Percentiles rank a stretch among this genome's conserved stretches.
Conservation (phyloP, 2,113 vertebrate species). For the Poeciliopsis prolifica region DNA sequence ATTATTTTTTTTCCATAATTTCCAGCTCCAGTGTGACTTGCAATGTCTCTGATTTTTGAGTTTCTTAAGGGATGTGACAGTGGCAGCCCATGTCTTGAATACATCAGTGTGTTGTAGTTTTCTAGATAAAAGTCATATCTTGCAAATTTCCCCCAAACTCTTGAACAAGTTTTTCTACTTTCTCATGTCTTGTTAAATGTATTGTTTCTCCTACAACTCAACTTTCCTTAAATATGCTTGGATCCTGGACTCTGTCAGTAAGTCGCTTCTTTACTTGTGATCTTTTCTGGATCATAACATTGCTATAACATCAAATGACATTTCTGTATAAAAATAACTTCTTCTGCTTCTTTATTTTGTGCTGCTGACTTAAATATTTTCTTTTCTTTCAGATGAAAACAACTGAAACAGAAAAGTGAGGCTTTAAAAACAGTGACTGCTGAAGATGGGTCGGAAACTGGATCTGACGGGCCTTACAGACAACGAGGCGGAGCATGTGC, state of each 20-base stretch:
- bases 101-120: too few relatives aligned
- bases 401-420: slow-evolving; percentile 23
- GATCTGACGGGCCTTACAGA: slow-evolving; percentile 92
- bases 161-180: too few relatives aligned
- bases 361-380: neutral
- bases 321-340: too few relatives aligned
- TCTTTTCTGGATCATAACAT: too few relatives aligned
- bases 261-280: too few relatives aligned
- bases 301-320: too few relatives aligned
- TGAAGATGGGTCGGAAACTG: slow-evolving; percentile 89
- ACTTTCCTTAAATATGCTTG: too few relatives aligned
- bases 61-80: neutral
- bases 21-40: neutral
- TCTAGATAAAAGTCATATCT: too few relatives aligned
- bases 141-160: too few relatives aligned
- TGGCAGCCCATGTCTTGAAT: neutral
- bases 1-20: neutral
- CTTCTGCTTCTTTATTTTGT: neutral
- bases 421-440: neutral
- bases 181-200: too few relatives aligned
- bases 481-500: slow-evolving; percentile 91
- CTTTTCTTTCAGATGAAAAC: slow-evolving; percentile 16
- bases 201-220: too few relatives aligned
- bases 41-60: neutral
- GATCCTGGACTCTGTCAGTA: too few relatives aligned